Conservation (phyloP, 1,140 invertebrate species). For the Wiebesia pumilae region DNA sequence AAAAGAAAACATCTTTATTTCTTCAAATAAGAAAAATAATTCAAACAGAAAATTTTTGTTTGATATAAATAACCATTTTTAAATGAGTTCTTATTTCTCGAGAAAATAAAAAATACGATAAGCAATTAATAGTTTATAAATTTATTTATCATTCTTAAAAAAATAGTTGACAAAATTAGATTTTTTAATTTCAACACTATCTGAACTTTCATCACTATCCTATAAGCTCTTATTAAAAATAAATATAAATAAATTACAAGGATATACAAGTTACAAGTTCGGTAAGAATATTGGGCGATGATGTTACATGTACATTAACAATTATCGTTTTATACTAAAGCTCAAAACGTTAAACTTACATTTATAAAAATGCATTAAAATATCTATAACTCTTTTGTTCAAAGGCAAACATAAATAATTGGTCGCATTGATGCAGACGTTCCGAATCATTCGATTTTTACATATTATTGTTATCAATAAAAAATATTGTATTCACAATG, state of each 20-base stretch:
- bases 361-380: constrained; percentile 39
- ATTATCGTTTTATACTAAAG: constrained; percentile 47
- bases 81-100: no score
- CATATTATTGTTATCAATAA: neutral
- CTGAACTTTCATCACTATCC: constrained; percentile 46
- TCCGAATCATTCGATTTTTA: neutral
- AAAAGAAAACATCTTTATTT: no score
- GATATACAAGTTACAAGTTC: constrained; percentile 35
- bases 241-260: constrained; percentile 56
- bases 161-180: constrained; percentile 56
- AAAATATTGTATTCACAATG: constrained; percentile 21
- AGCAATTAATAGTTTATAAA: constrained; percentile 28
- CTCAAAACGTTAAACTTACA: constrained; percentile 39
- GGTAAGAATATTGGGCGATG: constrained; percentile 7
- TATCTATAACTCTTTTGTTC: constrained; percentile 42
- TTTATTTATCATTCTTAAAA: constrained; percentile 54
- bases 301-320: constrained; percentile 33
- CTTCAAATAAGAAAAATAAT: no score
- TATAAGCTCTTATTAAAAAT: constrained; percentile 56
- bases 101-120: neutral
- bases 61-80: no score
- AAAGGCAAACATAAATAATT: constrained; percentile 37
- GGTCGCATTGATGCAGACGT: neutral
- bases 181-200: constrained; percentile 52
- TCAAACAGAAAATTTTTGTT: no score